Percentiles rank a stretch among this genome's conserved stretches.
These are phyloP conservation scores for Dendrocincla tyrannina DNA, from an alignment of 2,797 vertebrate species.

Conservation along the genomic window DNA sequence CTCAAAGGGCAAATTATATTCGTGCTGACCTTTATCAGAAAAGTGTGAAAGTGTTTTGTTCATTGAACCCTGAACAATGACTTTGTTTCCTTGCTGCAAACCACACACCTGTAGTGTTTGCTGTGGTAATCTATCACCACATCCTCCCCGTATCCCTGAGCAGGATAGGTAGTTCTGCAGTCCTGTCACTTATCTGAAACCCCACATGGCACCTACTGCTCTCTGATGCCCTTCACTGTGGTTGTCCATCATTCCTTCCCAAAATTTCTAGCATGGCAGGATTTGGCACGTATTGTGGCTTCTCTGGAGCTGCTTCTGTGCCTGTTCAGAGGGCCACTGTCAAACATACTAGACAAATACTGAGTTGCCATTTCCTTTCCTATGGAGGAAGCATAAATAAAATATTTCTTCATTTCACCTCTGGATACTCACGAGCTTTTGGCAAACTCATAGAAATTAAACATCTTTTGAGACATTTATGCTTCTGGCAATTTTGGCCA, in stretches of 20 bases:
- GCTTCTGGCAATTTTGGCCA: neutral
- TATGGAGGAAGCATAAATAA: neutral
- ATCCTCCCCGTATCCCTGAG: neutral
- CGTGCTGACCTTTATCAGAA: neutral
- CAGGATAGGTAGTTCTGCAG: neutral
- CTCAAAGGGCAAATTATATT: neutral
- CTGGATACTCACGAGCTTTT: neutral
- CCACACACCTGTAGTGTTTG: fast-evolving
- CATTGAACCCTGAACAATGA: neutral
- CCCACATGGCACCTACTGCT: neutral
- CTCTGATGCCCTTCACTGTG: neutral
- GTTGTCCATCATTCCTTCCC: neutral
- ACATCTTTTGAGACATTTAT: neutral
- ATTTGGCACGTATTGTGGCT: neutral
- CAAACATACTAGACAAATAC: neutral
- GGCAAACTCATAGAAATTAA: neutral
- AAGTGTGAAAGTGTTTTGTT: neutral
- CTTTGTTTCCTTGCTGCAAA: neutral
- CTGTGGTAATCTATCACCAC: neutral
- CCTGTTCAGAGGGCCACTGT: neutral
- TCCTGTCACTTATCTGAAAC: neutral
- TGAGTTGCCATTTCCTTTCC: neutral
- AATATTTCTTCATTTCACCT: neutral
- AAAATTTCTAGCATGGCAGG: neutral
- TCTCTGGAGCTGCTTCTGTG: neutral